Evolutionary conservation across 2,888 invertebrate genomes (phyloP).

Genomic region (Ephialtes manifestator): DNA sequence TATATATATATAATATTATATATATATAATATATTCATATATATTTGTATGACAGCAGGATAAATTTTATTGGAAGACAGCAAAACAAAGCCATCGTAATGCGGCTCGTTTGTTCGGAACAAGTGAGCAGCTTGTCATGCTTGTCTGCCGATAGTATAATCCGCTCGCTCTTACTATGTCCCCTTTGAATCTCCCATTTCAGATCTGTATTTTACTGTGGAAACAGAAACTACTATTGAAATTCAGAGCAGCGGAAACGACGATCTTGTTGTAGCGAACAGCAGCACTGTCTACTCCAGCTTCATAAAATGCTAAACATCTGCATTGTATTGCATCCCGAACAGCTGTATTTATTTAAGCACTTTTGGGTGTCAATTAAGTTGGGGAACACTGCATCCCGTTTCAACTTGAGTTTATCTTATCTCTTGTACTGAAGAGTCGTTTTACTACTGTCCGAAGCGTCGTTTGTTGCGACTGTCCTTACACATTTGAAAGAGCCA

Average conservation of each 20-base stretch:
- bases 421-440: neutral
- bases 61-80: neutral
- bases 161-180: neutral
- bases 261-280: neutral
- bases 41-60: neutral
- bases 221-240: neutral
- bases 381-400: neutral
- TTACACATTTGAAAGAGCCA: too few species aligned
- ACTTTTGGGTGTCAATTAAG: conserved; percentile 8
- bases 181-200: neutral
- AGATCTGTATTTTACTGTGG: neutral
- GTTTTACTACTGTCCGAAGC: neutral
- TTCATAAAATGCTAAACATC: conserved; percentile 4
- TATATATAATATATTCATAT: too few species aligned
- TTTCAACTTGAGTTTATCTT: neutral
- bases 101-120: neutral
- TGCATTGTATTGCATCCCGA: neutral
- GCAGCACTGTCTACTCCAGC: neutral
- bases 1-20: neutral
- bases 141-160: neutral
- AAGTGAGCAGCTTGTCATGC: neutral
- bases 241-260: neutral
- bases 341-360: neutral
- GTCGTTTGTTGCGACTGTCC: neutral
- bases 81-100: conserved; percentile 6